These are phyloP conservation scores for Chrysocyon brachyurus DNA, from an alignment of 2,797 vertebrate genomes.

Conservation along the genomic window DNA sequence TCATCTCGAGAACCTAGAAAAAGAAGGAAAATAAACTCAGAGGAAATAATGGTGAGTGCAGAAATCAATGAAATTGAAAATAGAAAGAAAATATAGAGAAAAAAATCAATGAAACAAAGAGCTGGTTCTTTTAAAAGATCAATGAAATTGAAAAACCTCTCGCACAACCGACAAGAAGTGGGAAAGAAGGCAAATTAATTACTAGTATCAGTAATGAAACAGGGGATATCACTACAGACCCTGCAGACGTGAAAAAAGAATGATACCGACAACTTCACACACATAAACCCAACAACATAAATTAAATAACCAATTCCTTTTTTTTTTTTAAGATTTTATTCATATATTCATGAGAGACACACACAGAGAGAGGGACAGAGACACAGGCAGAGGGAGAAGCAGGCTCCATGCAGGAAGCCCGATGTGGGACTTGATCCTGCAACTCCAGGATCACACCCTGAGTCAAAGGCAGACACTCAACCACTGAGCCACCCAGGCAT, in stretches of 20 bases:
- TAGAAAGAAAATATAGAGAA: neutral
- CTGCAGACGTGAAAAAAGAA: neutral
- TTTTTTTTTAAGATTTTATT: no score
- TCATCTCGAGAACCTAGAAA: neutral
- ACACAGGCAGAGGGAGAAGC: no score
- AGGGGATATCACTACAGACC: neutral
- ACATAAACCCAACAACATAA: neutral
- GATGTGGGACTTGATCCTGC: no score
- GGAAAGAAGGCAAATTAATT: neutral
- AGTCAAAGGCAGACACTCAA: no score
- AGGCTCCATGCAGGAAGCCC: no score
- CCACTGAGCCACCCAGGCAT: no score
- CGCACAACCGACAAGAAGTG: neutral
- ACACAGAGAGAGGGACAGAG: no score
- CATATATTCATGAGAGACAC: no score
- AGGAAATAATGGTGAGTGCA: neutral
- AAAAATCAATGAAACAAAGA: neutral
- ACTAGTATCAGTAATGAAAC: neutral
- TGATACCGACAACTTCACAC: neutral
- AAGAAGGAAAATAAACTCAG: neutral
- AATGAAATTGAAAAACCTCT: neutral
- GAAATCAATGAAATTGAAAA: neutral
- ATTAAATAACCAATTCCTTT: neutral
- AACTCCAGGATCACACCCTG: no score
- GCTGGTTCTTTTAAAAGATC: neutral